Evolutionary conservation across 35 echinoderm and acorn worm species (phyloP).

Genomic region (Ophiothrix spiculata): DNA sequence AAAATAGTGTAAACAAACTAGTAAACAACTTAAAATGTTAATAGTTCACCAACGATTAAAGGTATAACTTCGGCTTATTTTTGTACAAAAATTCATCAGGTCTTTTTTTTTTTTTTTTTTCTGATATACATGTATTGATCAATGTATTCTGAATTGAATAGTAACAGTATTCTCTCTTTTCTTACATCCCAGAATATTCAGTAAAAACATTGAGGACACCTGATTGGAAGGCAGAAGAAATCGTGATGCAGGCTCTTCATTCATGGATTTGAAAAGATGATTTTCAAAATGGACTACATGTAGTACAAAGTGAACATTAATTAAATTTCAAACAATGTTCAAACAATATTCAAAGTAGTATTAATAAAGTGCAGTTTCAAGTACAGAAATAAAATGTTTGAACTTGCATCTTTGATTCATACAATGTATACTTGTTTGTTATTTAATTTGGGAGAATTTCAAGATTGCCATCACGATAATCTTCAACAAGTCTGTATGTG

Average conservation of each 20-base stretch:
- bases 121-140: not conserved
- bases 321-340: not conserved
- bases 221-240: too few species aligned
- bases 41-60: not conserved
- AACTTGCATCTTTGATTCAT: not conserved
- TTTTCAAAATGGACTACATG: not conserved
- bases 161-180: not conserved
- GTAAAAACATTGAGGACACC: too few species aligned
- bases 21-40: not conserved
- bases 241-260: too few species aligned
- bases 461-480: constrained; percentile 21
- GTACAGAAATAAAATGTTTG: not conserved
- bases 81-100: not conserved
- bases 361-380: not conserved
- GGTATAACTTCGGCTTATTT: too few species aligned
- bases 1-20: not conserved
- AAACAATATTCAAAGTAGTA: not conserved
- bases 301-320: not conserved
- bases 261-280: too few species aligned
- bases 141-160: not conserved
- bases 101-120: not conserved
- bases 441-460: constrained; percentile 8
- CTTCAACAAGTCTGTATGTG: constrained; percentile 6
- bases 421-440: too few species aligned
- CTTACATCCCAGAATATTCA: not conserved